These are phyloP conservation scores for Drosophila demipolita DNA, from an alignment of 2,888 invertebrate genomes.

Conservation along the genomic window DNA sequence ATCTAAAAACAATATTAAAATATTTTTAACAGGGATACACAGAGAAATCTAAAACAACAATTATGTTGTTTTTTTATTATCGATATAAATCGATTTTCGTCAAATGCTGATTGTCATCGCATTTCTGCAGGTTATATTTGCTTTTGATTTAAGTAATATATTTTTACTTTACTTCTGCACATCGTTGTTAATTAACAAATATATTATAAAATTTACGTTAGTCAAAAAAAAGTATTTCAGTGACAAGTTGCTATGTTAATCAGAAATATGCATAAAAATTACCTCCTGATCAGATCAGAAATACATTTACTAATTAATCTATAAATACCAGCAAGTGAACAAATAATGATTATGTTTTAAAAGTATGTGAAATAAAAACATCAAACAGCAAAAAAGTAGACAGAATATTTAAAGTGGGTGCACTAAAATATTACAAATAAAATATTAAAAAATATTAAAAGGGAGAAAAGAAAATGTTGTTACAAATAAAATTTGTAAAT, in stretches of 20 bases:
- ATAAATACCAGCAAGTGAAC: background rate
- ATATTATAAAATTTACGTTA: background rate
- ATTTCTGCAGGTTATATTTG: no score
- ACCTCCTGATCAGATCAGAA: background rate
- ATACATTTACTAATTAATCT: background rate
- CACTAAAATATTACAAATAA: slow-evolving; percentile 57
- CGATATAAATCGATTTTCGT: background rate
- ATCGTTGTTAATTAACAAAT: no score
- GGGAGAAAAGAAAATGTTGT: slow-evolving; percentile 40
- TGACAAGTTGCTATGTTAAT: background rate
- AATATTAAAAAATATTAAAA: slow-evolving; percentile 50
- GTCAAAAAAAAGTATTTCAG: background rate
- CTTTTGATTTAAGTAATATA: background rate
- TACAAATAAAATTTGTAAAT: slow-evolving; percentile 69
- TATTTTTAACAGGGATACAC: background rate
- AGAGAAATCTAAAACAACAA: background rate
- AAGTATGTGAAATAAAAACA: background rate
- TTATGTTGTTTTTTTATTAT: background rate
- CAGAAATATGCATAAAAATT: background rate
- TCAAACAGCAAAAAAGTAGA: slow-evolving; percentile 34
- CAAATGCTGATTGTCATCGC: background rate
- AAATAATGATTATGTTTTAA: background rate
- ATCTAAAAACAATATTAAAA: background rate
- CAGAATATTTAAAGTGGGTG: slow-evolving; percentile 41
- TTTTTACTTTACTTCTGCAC: background rate